Base-by-base conservation (phyloP, 2,888 invertebrate genomes). In the Lasioglossum pauxillum region DNA sequence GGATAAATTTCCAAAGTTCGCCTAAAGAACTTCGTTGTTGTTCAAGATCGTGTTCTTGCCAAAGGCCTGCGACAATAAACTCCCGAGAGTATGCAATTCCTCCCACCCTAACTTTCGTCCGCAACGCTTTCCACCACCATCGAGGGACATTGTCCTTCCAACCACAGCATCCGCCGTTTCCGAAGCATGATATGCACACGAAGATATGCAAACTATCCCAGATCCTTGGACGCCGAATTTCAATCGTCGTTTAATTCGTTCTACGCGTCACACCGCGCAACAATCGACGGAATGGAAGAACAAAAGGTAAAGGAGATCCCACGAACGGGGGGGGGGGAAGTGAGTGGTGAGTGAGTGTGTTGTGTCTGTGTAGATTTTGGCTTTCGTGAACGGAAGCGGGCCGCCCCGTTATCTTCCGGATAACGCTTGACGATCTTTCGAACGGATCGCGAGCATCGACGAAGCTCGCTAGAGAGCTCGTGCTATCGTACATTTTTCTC, bases 391-490 rank as follows among this genome's bases (percentile, higher is more conserved):
- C 78, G 72, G 73, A 77, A 82, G 77, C 84, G 74, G 75, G 80
- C 53, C 72, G 72, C 73, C 82, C 77, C 83, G 82, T 85, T 82
- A 80, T 84, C 81, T 73, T 46, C 35, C 57, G 67, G 80, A 86
- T 71, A 80, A 84, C 84, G 85, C 80, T 53, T 10, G 82, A 73
- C 83, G 76, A 78, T 72, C 76, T 71, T 80, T 80, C 79, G 69
- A 88, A 73, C 78, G 79, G 75, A 86, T 88, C 77, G 88, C 80
- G 79, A 82, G 81, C 69, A 79, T 72, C 78, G 79, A 82, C 60
- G 84, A 87, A 89, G 81, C 79, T 87, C 49, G 57, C 57, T 57
- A 2, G 83, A 27, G 82, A 88, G 67, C 23, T 69, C 23, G 38
- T 14, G 23, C 23, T 41, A 12, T 71, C n/a, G 38, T 71, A 57